Percentiles rank a stretch among this genome's conserved stretches.
Evolutionary conservation across 2,113 vertebrate genomes (phyloP).

Genomic region (Atherinomorus stipes): DNA sequence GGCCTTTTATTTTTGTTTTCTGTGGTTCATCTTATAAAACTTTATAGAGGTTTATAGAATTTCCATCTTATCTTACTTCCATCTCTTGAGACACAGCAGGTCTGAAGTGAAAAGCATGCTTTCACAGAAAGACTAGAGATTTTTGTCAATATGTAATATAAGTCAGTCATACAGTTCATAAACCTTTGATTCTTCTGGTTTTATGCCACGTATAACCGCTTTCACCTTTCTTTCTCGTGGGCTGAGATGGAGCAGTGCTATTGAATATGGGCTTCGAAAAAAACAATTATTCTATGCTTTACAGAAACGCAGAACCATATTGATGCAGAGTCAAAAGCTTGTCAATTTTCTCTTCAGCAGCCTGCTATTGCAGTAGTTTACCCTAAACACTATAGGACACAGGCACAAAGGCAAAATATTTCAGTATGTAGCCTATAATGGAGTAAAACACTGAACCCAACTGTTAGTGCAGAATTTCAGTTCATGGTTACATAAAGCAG

Average conservation of each 20-base stretch:
- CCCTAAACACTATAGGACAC: conserved; percentile 3
- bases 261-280: conserved; percentile 34
- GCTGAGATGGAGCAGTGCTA: neutral
- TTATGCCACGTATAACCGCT: conserved; percentile 14
- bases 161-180: conserved; percentile 24
- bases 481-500: neutral
- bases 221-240: conserved; percentile 24
- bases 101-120: neutral
- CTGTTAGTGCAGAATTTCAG: neutral
- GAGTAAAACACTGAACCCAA: neutral
- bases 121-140: conserved; percentile 12
- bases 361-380: neutral
- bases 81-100: neutral
- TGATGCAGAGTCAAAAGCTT: conserved; percentile 33
- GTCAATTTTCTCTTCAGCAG: conserved; percentile 25
- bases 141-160: conserved; percentile 4
- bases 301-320: conserved; percentile 18
- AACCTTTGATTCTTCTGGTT: conserved; percentile 14
- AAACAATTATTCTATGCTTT: conserved; percentile 3
- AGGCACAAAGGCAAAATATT: too few relatives aligned
- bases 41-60: neutral
- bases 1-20: neutral
- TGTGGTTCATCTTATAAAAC: neutral
- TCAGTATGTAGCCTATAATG: neutral
- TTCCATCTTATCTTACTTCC: neutral